Evolutionary conservation across 2,888 invertebrate genomes (phyloP).

Genomic region (Troides aeacus): DNA sequence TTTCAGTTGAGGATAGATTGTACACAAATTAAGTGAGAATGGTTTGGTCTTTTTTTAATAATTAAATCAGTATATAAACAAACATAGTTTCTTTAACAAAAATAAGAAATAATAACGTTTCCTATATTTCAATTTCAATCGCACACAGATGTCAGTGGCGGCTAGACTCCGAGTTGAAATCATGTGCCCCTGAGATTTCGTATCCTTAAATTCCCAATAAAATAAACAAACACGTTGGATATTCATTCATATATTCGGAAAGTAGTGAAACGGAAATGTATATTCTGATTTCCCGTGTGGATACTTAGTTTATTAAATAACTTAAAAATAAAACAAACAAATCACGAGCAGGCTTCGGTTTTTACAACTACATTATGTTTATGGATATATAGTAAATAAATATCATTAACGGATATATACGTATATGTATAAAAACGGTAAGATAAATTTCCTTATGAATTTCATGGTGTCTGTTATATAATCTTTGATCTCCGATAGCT

Average conservation of each 20-base stretch:
- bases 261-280: slow-evolving; percentile 67
- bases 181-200: slow-evolving; percentile 49
- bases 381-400: no score
- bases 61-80: no score
- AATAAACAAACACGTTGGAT: slow-evolving; percentile 65
- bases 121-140: not conserved
- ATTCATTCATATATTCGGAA: slow-evolving; percentile 50
- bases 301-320: slow-evolving; percentile 36
- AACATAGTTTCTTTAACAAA: not conserved
- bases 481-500: no score
- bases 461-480: no score
- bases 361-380: no score
- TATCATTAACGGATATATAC: no score
- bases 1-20: no score
- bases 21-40: no score
- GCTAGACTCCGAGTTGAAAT: slow-evolving; percentile 40
- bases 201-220: slow-evolving; percentile 69
- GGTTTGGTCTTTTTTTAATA: no score
- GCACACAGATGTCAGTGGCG: slow-evolving; percentile 17
- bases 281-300: slow-evolving; percentile 74
- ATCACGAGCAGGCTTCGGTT: not conserved
- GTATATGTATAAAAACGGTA: no score
- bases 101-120: not conserved
- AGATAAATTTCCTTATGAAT: no score
- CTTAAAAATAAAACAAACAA: slow-evolving; percentile 8